These are phyloP conservation scores for Drymonia ruficornis DNA, from an alignment of 2,888 invertebrate species.

Conservation along the genomic window DNA sequence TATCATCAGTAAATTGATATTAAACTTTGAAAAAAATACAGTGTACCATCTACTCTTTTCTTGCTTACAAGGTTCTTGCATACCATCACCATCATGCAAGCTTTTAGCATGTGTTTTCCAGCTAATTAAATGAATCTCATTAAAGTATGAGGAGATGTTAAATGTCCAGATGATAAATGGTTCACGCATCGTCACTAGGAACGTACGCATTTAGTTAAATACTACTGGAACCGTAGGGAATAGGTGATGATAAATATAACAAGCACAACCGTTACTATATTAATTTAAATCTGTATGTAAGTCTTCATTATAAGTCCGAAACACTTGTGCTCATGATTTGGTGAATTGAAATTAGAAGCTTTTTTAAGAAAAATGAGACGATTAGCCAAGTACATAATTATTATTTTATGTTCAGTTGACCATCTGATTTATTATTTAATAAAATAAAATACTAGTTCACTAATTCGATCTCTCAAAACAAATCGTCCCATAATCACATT, in stretches of 20 bases:
- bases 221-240: slow-evolving; percentile 58
- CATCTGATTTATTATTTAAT: too few species aligned
- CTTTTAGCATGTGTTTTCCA: background rate
- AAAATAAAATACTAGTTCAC: slow-evolving; percentile 7
- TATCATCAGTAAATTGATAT: too few species aligned
- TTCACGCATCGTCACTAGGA: slow-evolving; percentile 61
- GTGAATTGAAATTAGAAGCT: slow-evolving; percentile 6
- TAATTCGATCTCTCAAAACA: slow-evolving; percentile 18
- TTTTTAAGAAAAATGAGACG: too few species aligned
- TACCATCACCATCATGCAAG: background rate
- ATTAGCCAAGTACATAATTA: too few species aligned
- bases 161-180: slow-evolving; percentile 55
- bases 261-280: slow-evolving; percentile 68
- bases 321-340: slow-evolving; percentile 21
- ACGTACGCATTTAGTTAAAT: slow-evolving; percentile 61
- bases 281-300: slow-evolving; percentile 54
- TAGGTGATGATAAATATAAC: slow-evolving; percentile 59
- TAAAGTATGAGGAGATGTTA: slow-evolving; percentile 53
- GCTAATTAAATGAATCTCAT: slow-evolving; percentile 64
- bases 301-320: slow-evolving; percentile 49
- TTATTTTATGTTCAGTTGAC: too few species aligned
- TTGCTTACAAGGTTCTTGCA: background rate
- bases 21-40: too few species aligned
- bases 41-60: too few species aligned
- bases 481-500: slow-evolving; percentile 33